phyloP scores from a whole-genome alignment of 2,888 invertebrate species.

The Phasia obesa region DNA sequence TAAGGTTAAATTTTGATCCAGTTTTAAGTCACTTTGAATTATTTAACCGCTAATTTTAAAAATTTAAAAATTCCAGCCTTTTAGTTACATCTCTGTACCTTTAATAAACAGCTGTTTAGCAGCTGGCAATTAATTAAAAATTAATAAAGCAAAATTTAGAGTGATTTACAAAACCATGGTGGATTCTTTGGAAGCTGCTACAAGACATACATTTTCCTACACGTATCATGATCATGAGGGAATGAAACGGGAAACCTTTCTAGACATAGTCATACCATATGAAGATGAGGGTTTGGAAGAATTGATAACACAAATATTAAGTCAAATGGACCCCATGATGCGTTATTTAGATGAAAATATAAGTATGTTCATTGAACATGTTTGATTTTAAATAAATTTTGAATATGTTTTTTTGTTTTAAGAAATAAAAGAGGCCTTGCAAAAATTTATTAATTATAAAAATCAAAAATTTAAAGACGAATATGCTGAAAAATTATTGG shows the following conservation, averaged over 20 bases:
- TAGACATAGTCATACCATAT: conserved; percentile 77
- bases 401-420: conserved; percentile 5
- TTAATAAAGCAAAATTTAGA: conserved; percentile 12
- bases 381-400: neutral
- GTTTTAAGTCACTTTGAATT: neutral
- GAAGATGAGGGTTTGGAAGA: conserved; percentile 78
- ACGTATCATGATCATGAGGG: conserved; percentile 78
- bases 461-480: conserved; percentile 87
- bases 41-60: neutral
- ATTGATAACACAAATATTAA: conserved; percentile 77
- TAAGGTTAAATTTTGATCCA: too few relatives aligned
- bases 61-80: neutral
- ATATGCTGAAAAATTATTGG: conserved; percentile 85
- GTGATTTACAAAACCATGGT: conserved; percentile 37
- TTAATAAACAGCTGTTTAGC: neutral
- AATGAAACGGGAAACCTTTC: conserved; percentile 71
- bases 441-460: conserved; percentile 86
- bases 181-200: conserved; percentile 47
- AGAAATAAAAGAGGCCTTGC: conserved; percentile 81
- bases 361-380: conserved; percentile 71
- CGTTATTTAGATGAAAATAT: conserved; percentile 79
- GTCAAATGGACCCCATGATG: conserved; percentile 81
- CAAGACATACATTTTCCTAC: conserved; percentile 77
- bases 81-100: conserved; percentile 16
- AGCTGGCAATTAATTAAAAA: conserved; percentile 26